Conservation (phyloP, 2,888 invertebrate species). For the Drosophila mercatorum region DNA sequence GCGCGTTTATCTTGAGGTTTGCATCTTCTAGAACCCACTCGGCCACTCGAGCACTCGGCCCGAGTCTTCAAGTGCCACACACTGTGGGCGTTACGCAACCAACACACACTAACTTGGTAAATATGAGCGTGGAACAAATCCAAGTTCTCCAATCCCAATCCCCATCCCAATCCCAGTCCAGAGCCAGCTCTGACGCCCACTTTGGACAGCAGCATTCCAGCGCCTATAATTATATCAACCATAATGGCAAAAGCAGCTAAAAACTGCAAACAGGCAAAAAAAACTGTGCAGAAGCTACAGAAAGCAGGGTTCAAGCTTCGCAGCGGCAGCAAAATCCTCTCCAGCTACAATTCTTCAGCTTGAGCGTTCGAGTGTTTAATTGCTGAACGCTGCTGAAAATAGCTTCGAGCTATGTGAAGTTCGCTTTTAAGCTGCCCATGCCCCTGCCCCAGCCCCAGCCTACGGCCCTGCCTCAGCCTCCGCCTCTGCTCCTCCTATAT, state of each 20-base stretch:
- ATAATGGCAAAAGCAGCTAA: constrained; percentile 68
- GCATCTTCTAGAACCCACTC: constrained; percentile 36
- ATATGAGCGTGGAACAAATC: background rate
- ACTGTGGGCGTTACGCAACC: constrained; percentile 46
- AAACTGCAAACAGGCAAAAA: constrained; percentile 33
- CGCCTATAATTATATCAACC: constrained; percentile 77
- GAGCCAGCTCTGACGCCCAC: constrained; percentile 58
- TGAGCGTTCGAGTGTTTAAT: constrained; percentile 71
- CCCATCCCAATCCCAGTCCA: constrained; percentile 11
- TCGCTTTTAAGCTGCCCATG: constrained; percentile 13
- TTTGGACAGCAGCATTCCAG: constrained; percentile 61
- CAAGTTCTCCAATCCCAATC: constrained; percentile 7
- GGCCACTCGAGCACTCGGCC: background rate
- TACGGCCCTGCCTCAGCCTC: background rate
- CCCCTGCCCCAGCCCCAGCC: background rate
- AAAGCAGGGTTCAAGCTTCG: constrained; percentile 10
- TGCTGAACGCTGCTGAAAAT: constrained; percentile 76
- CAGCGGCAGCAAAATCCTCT: constrained; percentile 14
- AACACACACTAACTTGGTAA: constrained; percentile 9
- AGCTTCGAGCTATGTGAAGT: constrained; percentile 71
- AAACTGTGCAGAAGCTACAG: background rate
- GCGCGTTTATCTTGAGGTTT: constrained; percentile 40
- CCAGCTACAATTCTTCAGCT: constrained; percentile 39
- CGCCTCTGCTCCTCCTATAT: background rate
- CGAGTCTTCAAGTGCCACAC: constrained; percentile 40